A percentile compares a stretch with the other conserved stretches of the same genome.
Evolutionary conservation across 2,797 vertebrate species (phyloP).

Genomic region (Euthynnus affinis): DNA sequence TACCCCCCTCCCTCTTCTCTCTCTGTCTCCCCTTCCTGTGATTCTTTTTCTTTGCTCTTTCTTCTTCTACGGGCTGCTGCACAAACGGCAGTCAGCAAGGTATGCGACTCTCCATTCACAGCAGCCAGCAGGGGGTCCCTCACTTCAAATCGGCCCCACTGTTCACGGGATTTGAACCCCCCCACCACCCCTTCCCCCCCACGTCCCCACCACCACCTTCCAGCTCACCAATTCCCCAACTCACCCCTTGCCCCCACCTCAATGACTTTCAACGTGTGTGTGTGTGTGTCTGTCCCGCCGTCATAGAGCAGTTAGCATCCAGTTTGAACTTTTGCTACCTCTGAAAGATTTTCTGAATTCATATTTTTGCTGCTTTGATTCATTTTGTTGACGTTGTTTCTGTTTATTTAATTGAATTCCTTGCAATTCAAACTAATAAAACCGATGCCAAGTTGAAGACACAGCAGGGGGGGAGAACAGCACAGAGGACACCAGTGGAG

Average conservation of each 20-base stretch:
- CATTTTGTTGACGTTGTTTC: too few species aligned
- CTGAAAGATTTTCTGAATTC: too few species aligned
- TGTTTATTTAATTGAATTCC: too few species aligned
- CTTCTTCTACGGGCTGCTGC: conserved; percentile 61
- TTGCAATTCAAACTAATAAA: too few species aligned
- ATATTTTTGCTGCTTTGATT: too few species aligned
- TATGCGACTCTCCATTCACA: conserved; percentile 80
- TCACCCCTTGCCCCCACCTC: not conserved
- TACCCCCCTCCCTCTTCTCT: conserved; percentile 27
- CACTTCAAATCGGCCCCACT: conserved; percentile 72
- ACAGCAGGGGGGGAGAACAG: too few species aligned
- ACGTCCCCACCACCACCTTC: conserved; percentile 45
- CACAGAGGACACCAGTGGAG: too few species aligned
- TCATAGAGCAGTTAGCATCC: not conserved
- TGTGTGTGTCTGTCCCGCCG: too few species aligned
- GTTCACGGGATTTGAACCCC: conserved; percentile 59
- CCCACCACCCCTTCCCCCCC: too few species aligned
- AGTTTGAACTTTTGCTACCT: not conserved
- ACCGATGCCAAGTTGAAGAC: too few species aligned
- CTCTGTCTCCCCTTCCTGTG: conserved; percentile 43
- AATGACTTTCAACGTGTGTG: conserved; percentile 2
- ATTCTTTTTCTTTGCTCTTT: conserved; percentile 69
- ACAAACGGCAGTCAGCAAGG: conserved; percentile 78
- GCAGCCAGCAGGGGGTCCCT: conserved; percentile 75
- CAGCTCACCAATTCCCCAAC: conserved; percentile 1